These are phyloP conservation scores for Mionectes macconnelli DNA, from an alignment of 2,113 vertebrate genomes.

Conservation along the genomic window DNA sequence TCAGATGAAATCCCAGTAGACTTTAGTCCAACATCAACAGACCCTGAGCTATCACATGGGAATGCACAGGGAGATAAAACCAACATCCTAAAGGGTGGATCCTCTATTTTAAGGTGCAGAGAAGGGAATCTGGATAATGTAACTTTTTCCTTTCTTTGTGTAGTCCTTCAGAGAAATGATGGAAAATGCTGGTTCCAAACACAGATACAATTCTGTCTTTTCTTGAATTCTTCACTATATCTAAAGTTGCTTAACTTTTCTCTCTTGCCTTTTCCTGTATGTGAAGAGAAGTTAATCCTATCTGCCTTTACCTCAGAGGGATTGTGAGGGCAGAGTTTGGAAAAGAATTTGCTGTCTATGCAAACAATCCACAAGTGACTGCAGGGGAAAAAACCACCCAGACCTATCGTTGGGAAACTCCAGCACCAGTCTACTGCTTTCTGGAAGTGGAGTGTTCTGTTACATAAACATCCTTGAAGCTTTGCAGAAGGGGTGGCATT, in stretches of 20 bases:
- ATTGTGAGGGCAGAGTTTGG: slow-evolving; percentile 22
- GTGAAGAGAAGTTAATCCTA: slow-evolving; percentile 30
- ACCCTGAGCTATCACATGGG: slow-evolving; percentile 60
- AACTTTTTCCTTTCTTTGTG: not conserved
- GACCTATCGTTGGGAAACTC: slow-evolving; percentile 21
- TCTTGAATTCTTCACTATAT: not conserved
- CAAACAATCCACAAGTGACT: slow-evolving; percentile 31
- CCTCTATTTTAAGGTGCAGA: slow-evolving; percentile 27
- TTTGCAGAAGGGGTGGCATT: slow-evolving; percentile 56
- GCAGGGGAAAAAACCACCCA: not conserved
- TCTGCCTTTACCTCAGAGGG: slow-evolving; percentile 43
- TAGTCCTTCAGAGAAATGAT: not conserved
- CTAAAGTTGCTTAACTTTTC: not conserved
- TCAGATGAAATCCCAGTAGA: slow-evolving; percentile 59
- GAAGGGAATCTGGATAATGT: slow-evolving; percentile 4
- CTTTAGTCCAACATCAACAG: slow-evolving; percentile 46
- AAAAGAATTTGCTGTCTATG: slow-evolving; percentile 32
- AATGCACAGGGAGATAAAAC: slow-evolving; percentile 44
- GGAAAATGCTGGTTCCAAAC: not conserved
- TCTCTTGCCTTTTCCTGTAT: not conserved
- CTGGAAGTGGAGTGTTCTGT: slow-evolving; percentile 55
- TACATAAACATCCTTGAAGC: slow-evolving; percentile 64
- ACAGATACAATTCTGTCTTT: not conserved
- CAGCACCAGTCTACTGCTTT: not conserved
- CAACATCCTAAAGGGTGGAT: slow-evolving; percentile 9